Evolutionary conservation across 2,797 vertebrate species (phyloP).

Genomic region (Enoplosus armatus): DNA sequence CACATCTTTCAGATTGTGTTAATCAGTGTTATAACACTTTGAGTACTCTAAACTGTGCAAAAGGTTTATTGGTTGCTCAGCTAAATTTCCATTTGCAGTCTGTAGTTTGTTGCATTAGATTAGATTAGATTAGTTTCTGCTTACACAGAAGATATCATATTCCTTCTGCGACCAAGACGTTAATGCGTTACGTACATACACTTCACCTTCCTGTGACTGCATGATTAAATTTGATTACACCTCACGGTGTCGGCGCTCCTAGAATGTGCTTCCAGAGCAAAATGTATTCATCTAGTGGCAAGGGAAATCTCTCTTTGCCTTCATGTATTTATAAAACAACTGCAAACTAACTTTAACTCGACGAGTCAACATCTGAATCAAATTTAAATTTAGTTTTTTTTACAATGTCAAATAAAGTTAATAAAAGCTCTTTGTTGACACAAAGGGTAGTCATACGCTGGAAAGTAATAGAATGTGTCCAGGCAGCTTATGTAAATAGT

Average conservation of each 20-base stretch:
- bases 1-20: not conserved
- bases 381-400: not conserved
- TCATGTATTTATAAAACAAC: slow-evolving; percentile 18
- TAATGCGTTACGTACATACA: not conserved
- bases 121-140: slow-evolving; percentile 17
- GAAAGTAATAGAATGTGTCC: not conserved
- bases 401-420: not conserved
- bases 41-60: not conserved
- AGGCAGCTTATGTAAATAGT: not conserved
- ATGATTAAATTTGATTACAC: slow-evolving; percentile 37
- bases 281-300: slow-evolving; percentile 8
- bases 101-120: not conserved
- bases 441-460: not conserved
- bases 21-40: slow-evolving; percentile 1
- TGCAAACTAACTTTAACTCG: slow-evolving; percentile 6
- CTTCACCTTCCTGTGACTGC: slow-evolving; percentile 10
- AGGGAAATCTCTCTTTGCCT: slow-evolving; percentile 13
- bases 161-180: slow-evolving; percentile 5
- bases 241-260: not conserved
- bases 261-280: slow-evolving; percentile 25
- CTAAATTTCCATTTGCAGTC: not conserved
- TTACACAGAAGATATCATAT: slow-evolving; percentile 20
- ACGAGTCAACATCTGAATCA: slow-evolving; percentile 28
- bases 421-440: slow-evolving; percentile 26
- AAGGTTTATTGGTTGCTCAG: slow-evolving; percentile 10